phyloP scores from a whole-genome alignment of 2,113 vertebrate genomes.

The Hippocampus abdominalis region DNA sequence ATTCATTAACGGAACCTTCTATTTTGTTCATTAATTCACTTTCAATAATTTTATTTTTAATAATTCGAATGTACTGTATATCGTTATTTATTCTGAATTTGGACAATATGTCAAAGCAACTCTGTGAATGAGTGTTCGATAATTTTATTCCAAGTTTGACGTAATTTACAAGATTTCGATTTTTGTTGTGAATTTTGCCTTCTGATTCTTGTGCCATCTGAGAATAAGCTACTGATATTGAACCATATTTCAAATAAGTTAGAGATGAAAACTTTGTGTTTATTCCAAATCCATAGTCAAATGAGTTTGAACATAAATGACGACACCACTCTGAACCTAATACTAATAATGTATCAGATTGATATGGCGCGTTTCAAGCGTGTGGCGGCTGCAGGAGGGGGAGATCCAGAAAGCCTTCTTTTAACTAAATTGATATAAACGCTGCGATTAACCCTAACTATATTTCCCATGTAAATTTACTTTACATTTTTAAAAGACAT shows the following conservation, averaged over 20 bases:
- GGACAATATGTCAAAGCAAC: neutral
- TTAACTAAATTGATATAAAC: neutral
- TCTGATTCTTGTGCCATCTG: neutral
- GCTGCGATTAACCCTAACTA: too few species aligned
- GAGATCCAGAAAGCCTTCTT: neutral
- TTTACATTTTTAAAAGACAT: neutral
- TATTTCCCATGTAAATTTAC: neutral
- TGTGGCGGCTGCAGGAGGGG: neutral
- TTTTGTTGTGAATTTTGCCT: neutral
- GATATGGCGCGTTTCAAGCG: too few species aligned
- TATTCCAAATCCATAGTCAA: neutral
- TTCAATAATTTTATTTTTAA: neutral
- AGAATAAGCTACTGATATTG: too few species aligned
- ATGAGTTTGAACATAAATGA: neutral
- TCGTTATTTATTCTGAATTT: neutral
- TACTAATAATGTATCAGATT: too few species aligned
- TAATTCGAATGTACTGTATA: neutral
- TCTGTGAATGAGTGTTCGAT: neutral
- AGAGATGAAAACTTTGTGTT: neutral
- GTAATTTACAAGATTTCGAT: neutral
- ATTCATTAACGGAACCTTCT: neutral
- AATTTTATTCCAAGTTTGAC: neutral
- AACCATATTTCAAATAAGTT: neutral
- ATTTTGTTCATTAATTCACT: neutral
- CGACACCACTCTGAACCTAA: neutral